Percentiles rank a stretch among this genome's conserved stretches.
phyloP scores from a whole-genome alignment of 2,797 vertebrate genomes.

The Chaunax sp. region DNA sequence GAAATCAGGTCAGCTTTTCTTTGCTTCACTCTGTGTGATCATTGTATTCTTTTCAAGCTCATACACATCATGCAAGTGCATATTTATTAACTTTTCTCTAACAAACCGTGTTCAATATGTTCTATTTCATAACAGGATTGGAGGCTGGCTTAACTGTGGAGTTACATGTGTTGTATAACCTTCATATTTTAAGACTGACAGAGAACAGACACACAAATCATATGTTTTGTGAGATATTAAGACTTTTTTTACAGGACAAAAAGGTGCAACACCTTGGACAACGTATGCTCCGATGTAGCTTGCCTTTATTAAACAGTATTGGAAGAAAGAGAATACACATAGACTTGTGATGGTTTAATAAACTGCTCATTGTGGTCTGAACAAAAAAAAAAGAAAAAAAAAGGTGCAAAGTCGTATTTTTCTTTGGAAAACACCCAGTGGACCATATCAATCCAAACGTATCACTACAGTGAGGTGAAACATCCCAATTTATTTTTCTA shows the following conservation, averaged over 20 bases:
- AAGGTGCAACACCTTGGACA: slow-evolving; percentile 10
- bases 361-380: slow-evolving; percentile 17
- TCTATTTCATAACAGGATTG: too few relatives aligned
- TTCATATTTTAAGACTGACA: slow-evolving; percentile 25
- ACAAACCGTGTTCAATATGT: too few relatives aligned
- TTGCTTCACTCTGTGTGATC: too few relatives aligned
- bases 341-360: slow-evolving; percentile 9
- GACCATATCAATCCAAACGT: slow-evolving; percentile 29
- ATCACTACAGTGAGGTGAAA: slow-evolving; percentile 48
- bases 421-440: slow-evolving; percentile 45
- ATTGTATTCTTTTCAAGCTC: too few relatives aligned
- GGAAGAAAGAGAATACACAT: slow-evolving; percentile 1
- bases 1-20: too few relatives aligned
- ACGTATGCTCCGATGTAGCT: not conserved
- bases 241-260: slow-evolving; percentile 18
- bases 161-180: too few relatives aligned
- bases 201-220: slow-evolving; percentile 13
- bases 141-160: too few relatives aligned
- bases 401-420: slow-evolving; percentile 27
- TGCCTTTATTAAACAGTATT: slow-evolving; percentile 16
- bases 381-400: slow-evolving; percentile 15
- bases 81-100: too few relatives aligned
- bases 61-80: too few relatives aligned
- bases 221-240: slow-evolving; percentile 20
- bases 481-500: slow-evolving; percentile 31